Percentiles rank a stretch among this genome's conserved stretches.
phyloP scores from a whole-genome alignment of 35 echinoderm and acorn worm genomes.

The Apostichopus parvimensis region DNA sequence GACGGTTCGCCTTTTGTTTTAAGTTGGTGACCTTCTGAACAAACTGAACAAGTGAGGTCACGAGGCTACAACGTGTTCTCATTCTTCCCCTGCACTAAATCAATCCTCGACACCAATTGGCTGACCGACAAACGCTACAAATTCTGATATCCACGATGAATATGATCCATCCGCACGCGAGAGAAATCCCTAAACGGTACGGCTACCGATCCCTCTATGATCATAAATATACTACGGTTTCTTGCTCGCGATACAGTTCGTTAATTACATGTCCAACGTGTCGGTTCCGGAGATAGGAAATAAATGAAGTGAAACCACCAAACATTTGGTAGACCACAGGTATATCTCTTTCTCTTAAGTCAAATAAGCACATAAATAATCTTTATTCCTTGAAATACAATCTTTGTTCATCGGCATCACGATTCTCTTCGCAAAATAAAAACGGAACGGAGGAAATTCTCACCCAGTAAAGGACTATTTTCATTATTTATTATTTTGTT shows the following conservation, averaged over 20 bases:
- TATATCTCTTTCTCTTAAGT: neutral
- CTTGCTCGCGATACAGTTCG: neutral
- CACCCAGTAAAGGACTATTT: too few species aligned
- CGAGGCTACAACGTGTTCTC: neutral
- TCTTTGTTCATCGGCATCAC: neutral
- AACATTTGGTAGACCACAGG: constrained; percentile 4
- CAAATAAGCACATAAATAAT: neutral
- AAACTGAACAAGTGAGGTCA: neutral
- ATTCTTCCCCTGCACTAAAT: neutral
- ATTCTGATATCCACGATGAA: neutral
- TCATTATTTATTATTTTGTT: too few species aligned
- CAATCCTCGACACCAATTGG: constrained; percentile 23
- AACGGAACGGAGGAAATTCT: too few species aligned
- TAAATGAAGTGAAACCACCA: constrained; percentile 27
- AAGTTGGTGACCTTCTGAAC: neutral
- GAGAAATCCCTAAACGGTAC: constrained; percentile 26
- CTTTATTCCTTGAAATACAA: neutral
- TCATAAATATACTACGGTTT: constrained; percentile 3
- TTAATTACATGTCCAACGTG: constrained; percentile 1
- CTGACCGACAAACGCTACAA: constrained; percentile 7
- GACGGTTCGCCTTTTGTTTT: neutral
- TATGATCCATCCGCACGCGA: neutral
- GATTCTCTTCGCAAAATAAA: neutral
- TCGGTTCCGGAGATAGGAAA: neutral
- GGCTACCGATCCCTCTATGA: neutral